Conservation (phyloP, 2,113 vertebrate genomes). For the Sialia sialis region DNA sequence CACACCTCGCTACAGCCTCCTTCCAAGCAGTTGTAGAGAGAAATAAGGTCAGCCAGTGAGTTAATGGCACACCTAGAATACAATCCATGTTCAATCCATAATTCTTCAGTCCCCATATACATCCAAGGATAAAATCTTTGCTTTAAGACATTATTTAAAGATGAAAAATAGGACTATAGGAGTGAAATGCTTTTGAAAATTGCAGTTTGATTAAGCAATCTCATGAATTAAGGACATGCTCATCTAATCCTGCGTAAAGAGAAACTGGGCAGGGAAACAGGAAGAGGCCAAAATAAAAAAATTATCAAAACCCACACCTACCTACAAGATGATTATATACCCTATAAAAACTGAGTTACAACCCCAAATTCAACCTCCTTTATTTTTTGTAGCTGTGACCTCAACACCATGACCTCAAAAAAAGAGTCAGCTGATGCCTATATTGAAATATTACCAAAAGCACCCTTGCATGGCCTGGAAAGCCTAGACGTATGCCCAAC, state of each 20-base stretch:
- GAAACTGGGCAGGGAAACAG: background rate
- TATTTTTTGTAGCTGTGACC: background rate
- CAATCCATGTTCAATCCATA: background rate
- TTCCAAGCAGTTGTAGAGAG: background rate
- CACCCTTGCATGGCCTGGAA: background rate
- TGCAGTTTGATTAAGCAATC: background rate
- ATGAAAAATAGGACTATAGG: background rate
- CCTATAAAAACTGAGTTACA: background rate
- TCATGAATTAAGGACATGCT: background rate
- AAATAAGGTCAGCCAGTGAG: background rate
- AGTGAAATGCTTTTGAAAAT: background rate
- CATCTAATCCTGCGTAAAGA: background rate
- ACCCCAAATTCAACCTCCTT: background rate
- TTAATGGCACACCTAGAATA: background rate
- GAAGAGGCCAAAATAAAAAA: background rate
- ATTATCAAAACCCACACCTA: background rate
- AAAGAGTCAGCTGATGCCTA: background rate
- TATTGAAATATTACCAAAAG: background rate
- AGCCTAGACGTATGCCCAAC: background rate
- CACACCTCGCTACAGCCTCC: background rate
- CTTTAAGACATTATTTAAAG: background rate
- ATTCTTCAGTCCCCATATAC: background rate
- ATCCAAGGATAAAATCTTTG: background rate
- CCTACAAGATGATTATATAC: background rate
- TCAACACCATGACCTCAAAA: background rate